Percentiles rank a stretch among this genome's conserved stretches.
Evolutionary conservation across 2,888 invertebrate genomes (phyloP).

Genomic region (Sialis lutaria): DNA sequence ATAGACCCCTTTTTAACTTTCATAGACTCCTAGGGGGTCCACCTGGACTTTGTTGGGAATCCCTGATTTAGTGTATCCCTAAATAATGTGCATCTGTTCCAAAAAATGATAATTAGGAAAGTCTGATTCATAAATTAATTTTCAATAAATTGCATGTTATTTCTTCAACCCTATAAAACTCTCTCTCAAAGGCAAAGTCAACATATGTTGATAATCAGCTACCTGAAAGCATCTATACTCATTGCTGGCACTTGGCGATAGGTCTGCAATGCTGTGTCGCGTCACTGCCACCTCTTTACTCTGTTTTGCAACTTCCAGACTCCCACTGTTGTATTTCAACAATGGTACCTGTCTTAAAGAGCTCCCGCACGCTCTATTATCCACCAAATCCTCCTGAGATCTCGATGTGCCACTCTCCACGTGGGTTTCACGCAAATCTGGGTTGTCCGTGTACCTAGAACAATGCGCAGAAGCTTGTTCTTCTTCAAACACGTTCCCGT

Average conservation of each 20-base stretch:
- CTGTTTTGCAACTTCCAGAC: background rate
- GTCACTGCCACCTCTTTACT: background rate
- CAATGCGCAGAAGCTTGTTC: background rate
- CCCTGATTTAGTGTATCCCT: too few species aligned
- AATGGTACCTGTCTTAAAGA: background rate
- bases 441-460: background rate
- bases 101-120: too few species aligned
- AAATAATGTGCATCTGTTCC: too few species aligned
- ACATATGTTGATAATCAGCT: background rate
- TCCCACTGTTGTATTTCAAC: slow-evolving; percentile 4
- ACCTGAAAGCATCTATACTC: slow-evolving; percentile 3
- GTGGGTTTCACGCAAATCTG: slow-evolving; percentile 3
- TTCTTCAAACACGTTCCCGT: background rate
- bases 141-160: background rate
- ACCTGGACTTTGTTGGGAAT: too few species aligned
- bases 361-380: too few species aligned
- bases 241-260: slow-evolving; percentile 1
- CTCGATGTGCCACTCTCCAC: background rate
- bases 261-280: slow-evolving; percentile 5
- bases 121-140: too few species aligned
- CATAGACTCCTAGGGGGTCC: too few species aligned
- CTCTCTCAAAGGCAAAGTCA: slow-evolving; percentile 4
- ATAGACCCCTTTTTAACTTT: too few species aligned
- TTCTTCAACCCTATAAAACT: slow-evolving; percentile 4
- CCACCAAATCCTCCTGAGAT: background rate